Conservation (phyloP, 2,113 vertebrate species). For the Varanus salvator region DNA sequence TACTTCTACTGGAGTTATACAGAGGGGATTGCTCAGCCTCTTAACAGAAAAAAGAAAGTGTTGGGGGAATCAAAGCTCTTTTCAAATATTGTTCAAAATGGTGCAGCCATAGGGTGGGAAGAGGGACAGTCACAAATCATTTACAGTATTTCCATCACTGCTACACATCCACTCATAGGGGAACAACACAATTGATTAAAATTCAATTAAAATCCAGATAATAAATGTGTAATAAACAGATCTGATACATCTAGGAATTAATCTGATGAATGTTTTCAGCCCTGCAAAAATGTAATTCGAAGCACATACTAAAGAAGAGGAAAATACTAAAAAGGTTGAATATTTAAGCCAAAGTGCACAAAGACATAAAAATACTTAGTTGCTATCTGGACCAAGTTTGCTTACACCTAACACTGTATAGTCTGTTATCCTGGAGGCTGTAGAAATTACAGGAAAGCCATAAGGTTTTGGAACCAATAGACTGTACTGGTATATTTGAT, state of each 20-base stretch:
- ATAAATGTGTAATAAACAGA: neutral
- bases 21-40: neutral
- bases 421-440: neutral
- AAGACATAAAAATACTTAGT: neutral
- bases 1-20: neutral
- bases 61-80: neutral
- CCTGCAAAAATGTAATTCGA: neutral
- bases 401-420: neutral
- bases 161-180: neutral
- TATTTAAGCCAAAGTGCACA: neutral
- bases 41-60: neutral
- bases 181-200: conserved; percentile 1
- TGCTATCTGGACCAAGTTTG: neutral
- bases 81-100: neutral
- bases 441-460: neutral
- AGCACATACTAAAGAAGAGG: neutral
- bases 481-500: neutral
- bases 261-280: neutral
- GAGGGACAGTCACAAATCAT: neutral
- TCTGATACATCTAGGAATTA: neutral
- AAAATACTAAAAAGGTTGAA: neutral
- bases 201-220: neutral
- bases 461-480: neutral
- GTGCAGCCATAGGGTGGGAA: neutral
- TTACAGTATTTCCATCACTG: neutral